A percentile compares a stretch with the other conserved stretches of the same genome.
Evolutionary conservation across 2,113 vertebrate genomes (phyloP).

Genomic region (Oceanites oceanicus): DNA sequence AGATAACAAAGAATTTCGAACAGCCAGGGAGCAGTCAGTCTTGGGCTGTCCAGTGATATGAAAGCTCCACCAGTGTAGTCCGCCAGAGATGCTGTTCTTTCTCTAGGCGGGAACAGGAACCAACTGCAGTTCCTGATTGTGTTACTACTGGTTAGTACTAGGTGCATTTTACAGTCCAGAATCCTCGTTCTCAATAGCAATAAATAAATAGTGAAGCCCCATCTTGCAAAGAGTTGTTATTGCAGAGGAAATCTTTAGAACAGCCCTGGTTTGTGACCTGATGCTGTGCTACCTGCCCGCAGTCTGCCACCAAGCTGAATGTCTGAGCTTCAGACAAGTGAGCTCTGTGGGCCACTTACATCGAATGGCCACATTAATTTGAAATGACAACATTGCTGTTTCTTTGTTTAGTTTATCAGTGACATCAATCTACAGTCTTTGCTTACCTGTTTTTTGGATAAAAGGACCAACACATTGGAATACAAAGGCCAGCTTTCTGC

Average conservation of each 20-base stretch:
- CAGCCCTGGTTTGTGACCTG: background rate
- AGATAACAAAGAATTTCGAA: background rate
- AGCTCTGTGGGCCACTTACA: background rate
- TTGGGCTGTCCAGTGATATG: background rate
- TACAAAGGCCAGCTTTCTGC: background rate
- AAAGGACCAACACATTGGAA: background rate
- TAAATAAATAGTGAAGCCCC: background rate
- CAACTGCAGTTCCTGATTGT: background rate
- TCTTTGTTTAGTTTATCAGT: background rate
- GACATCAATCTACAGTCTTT: background rate
- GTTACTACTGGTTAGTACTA: background rate
- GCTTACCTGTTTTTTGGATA: background rate
- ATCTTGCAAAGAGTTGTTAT: background rate
- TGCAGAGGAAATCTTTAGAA: background rate
- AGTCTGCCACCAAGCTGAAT: background rate
- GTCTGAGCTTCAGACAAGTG: background rate
- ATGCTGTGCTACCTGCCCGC: background rate
- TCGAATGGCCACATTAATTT: fast-evolving
- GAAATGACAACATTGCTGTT: background rate
- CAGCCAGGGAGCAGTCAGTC: background rate
- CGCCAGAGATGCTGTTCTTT: background rate
- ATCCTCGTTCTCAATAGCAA: background rate
- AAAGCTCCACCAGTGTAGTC: background rate
- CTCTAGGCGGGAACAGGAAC: background rate
- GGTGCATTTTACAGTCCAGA: background rate